Conservation (phyloP, 2,888 invertebrate genomes). For the Tortricodes alternella region DNA sequence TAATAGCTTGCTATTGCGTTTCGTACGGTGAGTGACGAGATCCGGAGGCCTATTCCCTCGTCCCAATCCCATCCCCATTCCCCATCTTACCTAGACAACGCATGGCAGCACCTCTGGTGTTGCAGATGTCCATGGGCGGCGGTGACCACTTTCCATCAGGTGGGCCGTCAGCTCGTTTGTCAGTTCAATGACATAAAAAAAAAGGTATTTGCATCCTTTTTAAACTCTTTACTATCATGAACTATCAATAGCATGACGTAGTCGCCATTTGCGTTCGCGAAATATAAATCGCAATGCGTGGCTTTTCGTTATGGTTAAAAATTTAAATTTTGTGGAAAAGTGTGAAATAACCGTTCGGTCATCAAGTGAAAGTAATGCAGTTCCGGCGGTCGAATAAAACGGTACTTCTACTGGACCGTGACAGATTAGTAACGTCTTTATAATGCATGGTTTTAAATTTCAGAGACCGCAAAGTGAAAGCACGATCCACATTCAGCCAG, state of each 20-base stretch:
- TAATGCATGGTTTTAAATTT: conserved; percentile 59
- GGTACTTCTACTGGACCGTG: conserved; percentile 56
- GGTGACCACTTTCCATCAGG: no score
- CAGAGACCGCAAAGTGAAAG: conserved; percentile 65
- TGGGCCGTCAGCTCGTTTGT: no score
- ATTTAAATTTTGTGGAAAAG: conserved; percentile 36
- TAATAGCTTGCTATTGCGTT: no score
- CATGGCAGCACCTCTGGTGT: no score
- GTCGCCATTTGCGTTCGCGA: conserved; percentile 17
- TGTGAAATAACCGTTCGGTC: conserved; percentile 24
- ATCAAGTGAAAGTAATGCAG: conserved; percentile 48
- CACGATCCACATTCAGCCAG: conserved; percentile 33
- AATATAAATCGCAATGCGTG: conserved; percentile 27
- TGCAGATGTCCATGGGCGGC: no score
- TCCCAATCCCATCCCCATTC: no score
- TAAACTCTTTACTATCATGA: conserved; percentile 24
- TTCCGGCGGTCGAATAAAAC: conserved; percentile 39
- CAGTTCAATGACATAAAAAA: no score
- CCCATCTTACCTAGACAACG: no score
- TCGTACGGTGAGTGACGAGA: no score
- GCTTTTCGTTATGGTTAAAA: conserved; percentile 36
- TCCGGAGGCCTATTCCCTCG: no score
- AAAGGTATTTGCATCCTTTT: conserved; percentile 18
- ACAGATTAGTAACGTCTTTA: conserved; percentile 56
- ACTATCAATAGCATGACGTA: conserved; percentile 25